Percentiles rank a stretch among this genome's conserved stretches.
Conservation (phyloP, 2,888 invertebrate species). For the Dichetophora obliterata region DNA sequence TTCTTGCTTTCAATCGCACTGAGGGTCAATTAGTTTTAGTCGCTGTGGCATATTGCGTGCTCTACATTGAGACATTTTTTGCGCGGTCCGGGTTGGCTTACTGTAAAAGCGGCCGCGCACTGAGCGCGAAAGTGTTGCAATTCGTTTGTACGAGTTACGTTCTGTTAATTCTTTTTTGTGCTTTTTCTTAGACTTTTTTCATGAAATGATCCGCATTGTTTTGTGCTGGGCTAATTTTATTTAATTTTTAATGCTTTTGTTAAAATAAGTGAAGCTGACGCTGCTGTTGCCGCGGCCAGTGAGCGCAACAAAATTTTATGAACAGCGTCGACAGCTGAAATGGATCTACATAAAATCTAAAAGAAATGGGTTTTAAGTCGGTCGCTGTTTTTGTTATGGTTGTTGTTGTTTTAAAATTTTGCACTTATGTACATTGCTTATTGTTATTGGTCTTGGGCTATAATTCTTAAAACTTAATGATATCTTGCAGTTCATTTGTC, state of each 20-base stretch:
- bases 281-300: not conserved
- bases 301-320: slow-evolving; percentile 30
- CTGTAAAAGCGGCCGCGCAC: not conserved
- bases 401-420: not conserved
- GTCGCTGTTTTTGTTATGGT: not conserved
- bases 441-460: not conserved
- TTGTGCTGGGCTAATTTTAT: slow-evolving; percentile 28
- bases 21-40: slow-evolving; percentile 10
- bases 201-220: not conserved
- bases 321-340: slow-evolving; percentile 19
- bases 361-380: slow-evolving; percentile 27
- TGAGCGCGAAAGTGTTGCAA: not conserved
- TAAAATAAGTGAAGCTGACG: too few species aligned
- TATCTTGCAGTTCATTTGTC: not conserved
- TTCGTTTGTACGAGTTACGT: not conserved
- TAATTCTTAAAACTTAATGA: slow-evolving; percentile 13
- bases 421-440: not conserved
- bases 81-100: not conserved
- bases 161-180: not conserved
- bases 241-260: slow-evolving; percentile 32
- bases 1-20: not conserved
- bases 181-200: slow-evolving; percentile 3
- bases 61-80: not conserved
- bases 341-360: slow-evolving; percentile 18
- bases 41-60: slow-evolving; percentile 2